These are phyloP conservation scores for Nannoperca australis DNA, from an alignment of 2,797 vertebrate genomes.

Conservation along the genomic window DNA sequence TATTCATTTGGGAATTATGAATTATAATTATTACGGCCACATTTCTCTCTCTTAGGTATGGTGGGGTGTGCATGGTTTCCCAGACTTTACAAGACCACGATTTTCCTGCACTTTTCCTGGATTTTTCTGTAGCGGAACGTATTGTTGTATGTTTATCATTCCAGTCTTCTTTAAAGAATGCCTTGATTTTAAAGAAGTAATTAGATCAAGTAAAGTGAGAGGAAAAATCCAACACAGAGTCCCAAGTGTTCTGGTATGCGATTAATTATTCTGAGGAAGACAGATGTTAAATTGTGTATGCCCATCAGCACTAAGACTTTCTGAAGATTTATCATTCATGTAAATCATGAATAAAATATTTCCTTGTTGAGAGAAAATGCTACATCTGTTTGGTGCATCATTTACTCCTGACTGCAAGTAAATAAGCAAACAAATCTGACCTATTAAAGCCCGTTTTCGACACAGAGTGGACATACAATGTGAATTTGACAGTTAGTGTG, in stretches of 20 bases:
- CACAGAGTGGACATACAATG: constrained; percentile 36
- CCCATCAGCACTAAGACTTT: constrained; percentile 87
- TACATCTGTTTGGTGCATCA: constrained; percentile 85
- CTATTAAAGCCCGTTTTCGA: constrained; percentile 53
- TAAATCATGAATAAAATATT: constrained; percentile 90
- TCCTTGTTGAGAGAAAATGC: constrained; percentile 86
- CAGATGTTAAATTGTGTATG: constrained; percentile 89
- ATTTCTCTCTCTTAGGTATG: constrained; percentile 50
- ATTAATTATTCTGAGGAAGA: constrained; percentile 88
- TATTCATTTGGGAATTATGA: constrained; percentile 78
- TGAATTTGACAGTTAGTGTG: constrained; percentile 5
- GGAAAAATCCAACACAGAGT: constrained; percentile 76
- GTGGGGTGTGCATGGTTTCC: constrained; percentile 41
- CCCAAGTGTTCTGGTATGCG: constrained; percentile 78
- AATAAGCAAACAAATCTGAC: constrained; percentile 73
- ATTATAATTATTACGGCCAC: constrained; percentile 77
- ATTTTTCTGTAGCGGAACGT: constrained; percentile 17
- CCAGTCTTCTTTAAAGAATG: constrained; percentile 59
- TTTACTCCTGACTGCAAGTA: constrained; percentile 75
- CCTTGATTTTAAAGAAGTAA: constrained; percentile 81
- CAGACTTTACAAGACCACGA: constrained; percentile 15
- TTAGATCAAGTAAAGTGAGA: constrained; percentile 80
- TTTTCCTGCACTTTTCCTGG: constrained; percentile 25
- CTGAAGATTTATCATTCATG: constrained; percentile 88
- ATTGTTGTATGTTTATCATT: constrained; percentile 62